Evolutionary conservation across 1,140 invertebrate genomes (phyloP), one percentile per base, ranked within the genome.

Genomic region (Eriosoma lanigerum): DNA sequence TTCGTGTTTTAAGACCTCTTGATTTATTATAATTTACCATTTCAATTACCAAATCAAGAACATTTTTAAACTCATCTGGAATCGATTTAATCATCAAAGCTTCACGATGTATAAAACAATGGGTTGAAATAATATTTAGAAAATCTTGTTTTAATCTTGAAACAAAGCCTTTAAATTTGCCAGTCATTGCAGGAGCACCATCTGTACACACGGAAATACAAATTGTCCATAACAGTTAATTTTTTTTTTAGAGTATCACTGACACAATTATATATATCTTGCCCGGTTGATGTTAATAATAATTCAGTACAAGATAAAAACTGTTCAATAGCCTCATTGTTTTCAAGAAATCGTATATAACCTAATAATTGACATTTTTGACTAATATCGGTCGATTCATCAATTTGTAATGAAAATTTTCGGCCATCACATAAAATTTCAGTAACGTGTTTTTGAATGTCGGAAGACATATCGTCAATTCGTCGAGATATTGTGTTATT

Each of bases 81-180:
- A 62, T 62, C 29, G 21, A 26, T 62, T 62, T 62, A 32, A 24
- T 62, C 10, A 62, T 32, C 60, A 62, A 62, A 26, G 60, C 60
- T 32, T 62, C 21, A 26, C 60, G 8, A 32, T 62, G 60, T 62
- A 62, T 62, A 26, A 32, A 24, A 62, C 60, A 9, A 62, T 62
- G 60, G 29, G 21, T 24, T 32, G 21, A 62, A 26, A 32, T 32
- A 62, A 62, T 62, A 32, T 62, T 9, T 62, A 17, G 60, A 24
- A 62, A 24, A 32, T 64, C 62, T 44, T 62, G 9, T 38, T 38
- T 64, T 64, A 64, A 32, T 29, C 24, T 64, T 6, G 9, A 29
- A 44, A 64, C 62, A 64, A 64, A 44, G 3, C 62, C 62, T 44
- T 29, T 44, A 64, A 64, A 64, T 64, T 44, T 64, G 9, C 62